Percentiles rank a stretch among this genome's conserved stretches.
phyloP scores from a whole-genome alignment of 2,888 invertebrate genomes.

The Pyrrhia umbra region DNA sequence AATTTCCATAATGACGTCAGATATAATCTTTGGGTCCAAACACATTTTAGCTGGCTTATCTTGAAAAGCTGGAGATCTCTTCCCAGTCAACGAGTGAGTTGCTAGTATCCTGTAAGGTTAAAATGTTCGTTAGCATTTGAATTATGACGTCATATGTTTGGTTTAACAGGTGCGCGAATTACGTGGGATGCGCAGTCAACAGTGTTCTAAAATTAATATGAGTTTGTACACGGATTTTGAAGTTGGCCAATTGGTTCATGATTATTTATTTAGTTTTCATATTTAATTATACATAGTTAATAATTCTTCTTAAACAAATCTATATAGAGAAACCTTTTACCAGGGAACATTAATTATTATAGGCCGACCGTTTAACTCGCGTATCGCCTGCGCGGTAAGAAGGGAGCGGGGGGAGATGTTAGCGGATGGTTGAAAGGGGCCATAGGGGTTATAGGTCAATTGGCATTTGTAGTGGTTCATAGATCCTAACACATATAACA shows the following conservation, averaged over 20 bases:
- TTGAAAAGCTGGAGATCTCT: constrained; percentile 89
- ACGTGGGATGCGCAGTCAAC: neutral
- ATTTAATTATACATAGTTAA: neutral
- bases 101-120: constrained; percentile 84
- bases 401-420: no score
- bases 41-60: constrained; percentile 85
- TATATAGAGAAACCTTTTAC: no score
- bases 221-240: neutral
- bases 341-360: no score
- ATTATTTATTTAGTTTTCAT: neutral
- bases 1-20: constrained; percentile 90
- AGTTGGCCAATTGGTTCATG: neutral
- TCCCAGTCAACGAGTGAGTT: constrained; percentile 91
- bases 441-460: no score
- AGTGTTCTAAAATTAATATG: neutral
- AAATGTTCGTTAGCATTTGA: neutral
- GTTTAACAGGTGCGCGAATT: constrained; percentile 6
- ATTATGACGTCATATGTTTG: neutral
- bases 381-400: no score
- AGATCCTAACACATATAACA: no score
- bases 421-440: no score
- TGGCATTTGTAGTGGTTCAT: no score
- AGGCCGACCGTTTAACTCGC: no score
- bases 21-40: constrained; percentile 88
- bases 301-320: no score